Evolutionary conservation across 1,140 invertebrate species (phyloP), one percentile per base, ranked within the genome.

Genomic region (Drosophila saltans): DNA sequence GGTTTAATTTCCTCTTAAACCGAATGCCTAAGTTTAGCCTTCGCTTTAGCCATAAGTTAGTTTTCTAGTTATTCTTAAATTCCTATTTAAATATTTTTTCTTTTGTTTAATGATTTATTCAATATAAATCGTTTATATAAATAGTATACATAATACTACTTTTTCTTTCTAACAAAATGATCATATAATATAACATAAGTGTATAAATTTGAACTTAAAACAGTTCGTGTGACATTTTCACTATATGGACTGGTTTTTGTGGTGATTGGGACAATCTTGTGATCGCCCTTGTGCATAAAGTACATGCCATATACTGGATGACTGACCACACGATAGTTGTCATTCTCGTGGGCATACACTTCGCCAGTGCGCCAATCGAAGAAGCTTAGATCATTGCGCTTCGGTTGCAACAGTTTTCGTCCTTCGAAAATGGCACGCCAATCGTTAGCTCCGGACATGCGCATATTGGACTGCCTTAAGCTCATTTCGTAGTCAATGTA

Each of bases 401-500:
- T 80, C 0, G 88, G 88, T 6, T 45, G 41, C 1, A 91, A 10
- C 28, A 67, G 21, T 21, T 66, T 65, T 0, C 11, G 36, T 6
- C 61, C 66, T 26, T 75, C 48, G 5, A 91, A 91, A 8, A 91
- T 30, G 0, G 64, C 82, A 1, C 21, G 28, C 88, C 88, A 91
- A 57, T 91, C 78, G 8, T 63, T 75, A 5, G 58, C 58, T n/a
- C 61, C 70, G 4, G 70, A 66, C n/a, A 57, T 52, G 1, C 72
- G 40, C 10, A 72, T 48, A 11, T 68, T 68, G 3, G 16, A 52
- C 11, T 73, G 58, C 4, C 69, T 59, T 21, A 90, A 64, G 62
- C 88, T 91, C 2, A 78, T 36, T 43, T 83, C 82, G 26, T 55
- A 91, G 43, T 91, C 88, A 11, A 91, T 86, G 11, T 90, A 91